Conservation (phyloP, 2,888 invertebrate species). For the Dastarcus helophoroides region DNA sequence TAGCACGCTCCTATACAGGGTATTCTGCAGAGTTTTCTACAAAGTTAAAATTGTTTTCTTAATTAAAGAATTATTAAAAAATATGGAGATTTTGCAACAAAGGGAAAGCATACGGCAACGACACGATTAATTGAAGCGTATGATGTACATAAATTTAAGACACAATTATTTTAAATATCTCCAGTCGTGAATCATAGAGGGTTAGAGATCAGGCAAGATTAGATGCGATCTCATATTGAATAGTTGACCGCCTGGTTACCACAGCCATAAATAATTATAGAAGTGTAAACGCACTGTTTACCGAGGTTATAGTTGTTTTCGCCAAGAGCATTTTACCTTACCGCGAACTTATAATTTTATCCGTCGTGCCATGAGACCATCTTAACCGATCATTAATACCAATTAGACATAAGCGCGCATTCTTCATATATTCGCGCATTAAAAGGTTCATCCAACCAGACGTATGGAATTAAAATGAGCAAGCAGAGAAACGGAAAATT, state of each 20-base stretch:
- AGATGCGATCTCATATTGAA: slow-evolving; percentile 15
- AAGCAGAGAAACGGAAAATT: too few species aligned
- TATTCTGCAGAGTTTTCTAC: too few species aligned
- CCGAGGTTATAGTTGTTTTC: slow-evolving; percentile 36
- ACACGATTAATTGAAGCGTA: too few species aligned
- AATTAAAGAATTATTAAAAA: too few species aligned
- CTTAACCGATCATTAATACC: slow-evolving; percentile 36
- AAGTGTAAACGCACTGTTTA: slow-evolving; percentile 38
- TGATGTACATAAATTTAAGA: too few species aligned
- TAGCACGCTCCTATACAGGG: too few species aligned
- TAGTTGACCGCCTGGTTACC: slow-evolving; percentile 11
- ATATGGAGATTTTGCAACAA: too few species aligned
- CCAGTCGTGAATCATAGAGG: slow-evolving; percentile 13
- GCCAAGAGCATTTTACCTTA: slow-evolving; percentile 34
- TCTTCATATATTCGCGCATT: too few species aligned
- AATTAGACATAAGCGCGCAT: slow-evolving; percentile 29
- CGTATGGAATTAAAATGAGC: too few species aligned
- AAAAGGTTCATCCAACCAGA: too few species aligned
- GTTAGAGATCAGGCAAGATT: slow-evolving; percentile 13
- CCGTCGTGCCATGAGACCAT: slow-evolving; percentile 37
- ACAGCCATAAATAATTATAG: slow-evolving; percentile 32
- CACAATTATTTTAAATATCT: slow-evolving; percentile 13
- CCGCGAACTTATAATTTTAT: slow-evolving; percentile 38
- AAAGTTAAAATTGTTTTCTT: too few species aligned
- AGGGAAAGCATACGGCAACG: too few species aligned